Percentiles rank a stretch among this genome's conserved stretches.
Evolutionary conservation across 2,888 invertebrate species (phyloP).

Genomic region (Dascillus cervinus): DNA sequence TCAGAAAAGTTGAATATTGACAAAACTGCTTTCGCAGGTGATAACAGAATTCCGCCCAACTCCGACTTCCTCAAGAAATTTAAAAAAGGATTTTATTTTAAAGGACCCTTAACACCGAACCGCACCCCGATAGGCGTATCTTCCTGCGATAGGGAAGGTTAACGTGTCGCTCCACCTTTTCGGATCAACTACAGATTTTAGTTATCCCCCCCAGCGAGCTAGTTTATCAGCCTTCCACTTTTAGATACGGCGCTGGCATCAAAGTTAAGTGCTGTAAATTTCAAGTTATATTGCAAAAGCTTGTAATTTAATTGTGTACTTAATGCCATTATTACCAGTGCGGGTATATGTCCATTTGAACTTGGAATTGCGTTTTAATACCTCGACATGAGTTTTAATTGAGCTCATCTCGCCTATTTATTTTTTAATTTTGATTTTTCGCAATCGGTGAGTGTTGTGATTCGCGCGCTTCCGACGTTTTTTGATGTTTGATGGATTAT

Average conservation of each 20-base stretch:
- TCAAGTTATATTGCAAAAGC: slow-evolving; percentile 25
- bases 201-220: slow-evolving; percentile 18
- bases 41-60: background rate
- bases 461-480: no score
- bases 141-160: no score
- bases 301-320: slow-evolving; percentile 30
- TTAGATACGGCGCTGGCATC: slow-evolving; percentile 20
- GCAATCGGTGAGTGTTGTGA: no score
- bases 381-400: no score
- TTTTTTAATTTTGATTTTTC: no score
- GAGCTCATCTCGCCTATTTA: no score
- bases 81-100: no score
- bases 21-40: background rate
- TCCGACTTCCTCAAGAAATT: no score
- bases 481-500: background rate
- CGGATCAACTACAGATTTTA: slow-evolving; percentile 16
- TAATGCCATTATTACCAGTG: slow-evolving; percentile 24
- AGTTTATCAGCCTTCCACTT: slow-evolving; percentile 21
- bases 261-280: slow-evolving; percentile 23
- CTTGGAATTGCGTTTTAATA: slow-evolving; percentile 11
- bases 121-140: slow-evolving; percentile 20
- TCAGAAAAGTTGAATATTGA: no score
- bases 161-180: slow-evolving; percentile 15
- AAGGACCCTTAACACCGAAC: no score
- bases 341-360: slow-evolving; percentile 18